Percentiles rank a stretch among this genome's conserved stretches.
Conservation (phyloP, 2,888 invertebrate species). For the Sturmia bella region DNA sequence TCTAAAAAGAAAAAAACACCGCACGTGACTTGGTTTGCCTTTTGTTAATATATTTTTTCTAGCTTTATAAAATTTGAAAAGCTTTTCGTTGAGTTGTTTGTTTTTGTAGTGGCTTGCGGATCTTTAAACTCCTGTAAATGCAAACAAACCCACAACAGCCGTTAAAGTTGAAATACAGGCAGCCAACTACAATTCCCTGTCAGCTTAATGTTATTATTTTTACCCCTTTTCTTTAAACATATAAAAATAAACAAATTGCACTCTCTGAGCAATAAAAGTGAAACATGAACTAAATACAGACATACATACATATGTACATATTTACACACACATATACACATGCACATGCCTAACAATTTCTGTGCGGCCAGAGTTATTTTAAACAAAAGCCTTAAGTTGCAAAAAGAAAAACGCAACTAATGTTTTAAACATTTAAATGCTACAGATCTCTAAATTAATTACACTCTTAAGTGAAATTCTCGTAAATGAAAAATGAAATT, state of each 20-base stretch:
- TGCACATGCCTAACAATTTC: background rate
- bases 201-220: constrained; percentile 29
- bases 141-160: constrained; percentile 16
- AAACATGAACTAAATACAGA: constrained; percentile 36
- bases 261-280: constrained; percentile 31
- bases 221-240: background rate
- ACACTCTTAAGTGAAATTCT: constrained; percentile 57
- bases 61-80: background rate
- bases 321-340: too few species aligned
- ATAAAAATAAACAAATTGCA: background rate
- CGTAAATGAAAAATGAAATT: constrained; percentile 40
- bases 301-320: too few species aligned
- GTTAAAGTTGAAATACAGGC: constrained; percentile 39
- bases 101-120: background rate
- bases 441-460: constrained; percentile 62
- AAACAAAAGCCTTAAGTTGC: constrained; percentile 20
- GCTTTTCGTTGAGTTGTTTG: background rate
- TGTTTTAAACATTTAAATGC: constrained; percentile 35
- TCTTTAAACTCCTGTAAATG: background rate
- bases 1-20: constrained; percentile 24
- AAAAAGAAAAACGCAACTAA: constrained; percentile 14
- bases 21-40: constrained; percentile 59
- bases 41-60: constrained; percentile 7
- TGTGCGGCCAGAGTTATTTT: constrained; percentile 34
- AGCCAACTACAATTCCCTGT: constrained; percentile 43